These are phyloP conservation scores for Silurus asotus DNA, from an alignment of 2,113 vertebrate species.

Conservation along the genomic window DNA sequence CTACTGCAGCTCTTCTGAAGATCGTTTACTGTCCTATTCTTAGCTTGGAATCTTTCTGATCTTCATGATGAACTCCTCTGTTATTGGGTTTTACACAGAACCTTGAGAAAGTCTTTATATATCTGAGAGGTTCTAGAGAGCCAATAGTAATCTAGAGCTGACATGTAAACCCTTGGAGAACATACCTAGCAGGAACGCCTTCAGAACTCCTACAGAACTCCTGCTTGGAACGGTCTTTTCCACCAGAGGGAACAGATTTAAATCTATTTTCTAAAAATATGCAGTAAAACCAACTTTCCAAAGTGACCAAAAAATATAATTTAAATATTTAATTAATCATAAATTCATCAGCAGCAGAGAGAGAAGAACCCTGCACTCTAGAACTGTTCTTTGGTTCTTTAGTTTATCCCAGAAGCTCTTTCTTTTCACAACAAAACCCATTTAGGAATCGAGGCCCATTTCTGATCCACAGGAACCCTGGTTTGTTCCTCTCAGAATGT, in stretches of 20 bases:
- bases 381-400: not conserved
- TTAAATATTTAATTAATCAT: not conserved
- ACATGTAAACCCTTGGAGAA: not conserved
- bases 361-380: not conserved
- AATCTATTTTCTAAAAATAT: not conserved
- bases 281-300: no score
- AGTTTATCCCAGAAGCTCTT: not conserved
- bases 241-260: not conserved
- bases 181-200: not conserved
- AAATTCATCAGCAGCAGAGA: not conserved
- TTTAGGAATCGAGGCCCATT: not conserved
- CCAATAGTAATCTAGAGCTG: not conserved
- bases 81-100: no score
- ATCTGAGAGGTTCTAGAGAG: not conserved
- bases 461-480: not conserved
- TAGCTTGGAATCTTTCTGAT: no score
- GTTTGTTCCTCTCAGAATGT: not conserved
- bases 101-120: not conserved
- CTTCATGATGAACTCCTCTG: no score
- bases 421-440: not conserved
- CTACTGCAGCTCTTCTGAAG: not conserved
- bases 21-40: not conserved
- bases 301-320: not conserved
- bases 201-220: not conserved
- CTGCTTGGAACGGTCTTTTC: not conserved